Conservation (phyloP, 2,888 invertebrate species). For the Helicoverpa assulta region DNA sequence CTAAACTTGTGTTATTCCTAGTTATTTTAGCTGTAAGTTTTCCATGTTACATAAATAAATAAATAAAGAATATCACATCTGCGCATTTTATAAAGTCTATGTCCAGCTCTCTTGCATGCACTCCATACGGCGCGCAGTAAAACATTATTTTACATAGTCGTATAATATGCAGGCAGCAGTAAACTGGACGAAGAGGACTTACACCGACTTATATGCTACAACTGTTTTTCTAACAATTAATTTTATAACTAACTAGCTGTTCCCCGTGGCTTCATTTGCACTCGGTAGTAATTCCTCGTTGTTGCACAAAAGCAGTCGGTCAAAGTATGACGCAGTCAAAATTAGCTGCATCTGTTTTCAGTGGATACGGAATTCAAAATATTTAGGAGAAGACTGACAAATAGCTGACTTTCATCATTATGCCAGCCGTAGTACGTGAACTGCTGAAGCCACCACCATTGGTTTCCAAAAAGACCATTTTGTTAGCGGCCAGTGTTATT, state of each 20-base stretch:
- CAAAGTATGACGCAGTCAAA: too few relatives aligned
- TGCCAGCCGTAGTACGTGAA: not conserved
- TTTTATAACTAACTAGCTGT: not conserved
- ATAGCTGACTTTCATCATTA: too few relatives aligned
- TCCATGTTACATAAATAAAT: too few relatives aligned
- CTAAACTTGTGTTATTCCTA: too few relatives aligned
- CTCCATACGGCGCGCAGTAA: constrained; percentile 74
- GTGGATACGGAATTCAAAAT: too few relatives aligned
- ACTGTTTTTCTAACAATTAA: constrained; percentile 51
- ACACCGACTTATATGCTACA: constrained; percentile 63
- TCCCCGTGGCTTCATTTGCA: too few relatives aligned
- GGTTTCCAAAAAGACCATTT: not conserved
- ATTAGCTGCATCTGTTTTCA: too few relatives aligned
- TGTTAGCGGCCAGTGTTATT: too few relatives aligned
- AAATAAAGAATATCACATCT: constrained; percentile 52
- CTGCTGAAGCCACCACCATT: not conserved
- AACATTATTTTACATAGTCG: constrained; percentile 82
- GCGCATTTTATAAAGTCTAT: constrained; percentile 58
- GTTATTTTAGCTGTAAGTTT: too few relatives aligned
- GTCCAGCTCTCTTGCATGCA: constrained; percentile 67
- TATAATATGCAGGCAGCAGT: constrained; percentile 77
- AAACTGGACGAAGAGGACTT: constrained; percentile 71
- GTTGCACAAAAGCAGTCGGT: too few relatives aligned
- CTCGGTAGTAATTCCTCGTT: too few relatives aligned
- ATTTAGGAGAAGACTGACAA: too few relatives aligned